Evolutionary conservation across 2,888 invertebrate species (phyloP), one percentile per base, ranked within the genome.

Genomic region (Suillia variegata): DNA sequence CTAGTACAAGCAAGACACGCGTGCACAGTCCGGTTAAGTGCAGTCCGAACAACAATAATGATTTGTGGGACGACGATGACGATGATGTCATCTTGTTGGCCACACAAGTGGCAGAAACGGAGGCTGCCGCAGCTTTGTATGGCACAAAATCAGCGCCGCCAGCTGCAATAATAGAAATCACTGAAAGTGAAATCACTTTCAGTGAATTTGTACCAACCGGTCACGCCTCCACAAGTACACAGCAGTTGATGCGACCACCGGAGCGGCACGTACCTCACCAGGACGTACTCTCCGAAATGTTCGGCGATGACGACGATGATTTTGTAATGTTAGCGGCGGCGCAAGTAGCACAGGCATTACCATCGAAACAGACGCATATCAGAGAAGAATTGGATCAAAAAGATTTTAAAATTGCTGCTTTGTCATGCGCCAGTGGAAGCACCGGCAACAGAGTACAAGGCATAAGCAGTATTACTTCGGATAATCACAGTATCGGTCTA

Each of bases 31-130:
- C 42, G 56, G 59, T 45, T 17, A 61, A 59, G 38, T 63, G 56
- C 13, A 66, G 60, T 18, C 63, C 57, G 2, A 33, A 21, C 24
- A 63, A 67, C 8, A 73, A 76, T 34, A n/a, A n/a, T n/a, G n/a
- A n/a, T n/a, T 74, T 78, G 12, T 80, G 80, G 79, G 78, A 70
- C 48, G 78, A 76, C 54, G 80, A 80, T n/a, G 80, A 80, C 52
- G 80, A 80, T 52, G 80, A 80, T 58, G 75, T 75, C 6, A 75
- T 80, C 15, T 59, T 80, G 15, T 58, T 80, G 62, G 80, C 80
- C 42, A 78, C 80, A 0, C 80, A 80, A 67, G 70, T 71, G 24
- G 77, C 76, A 15, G 80, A 80, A 57, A 70, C 70, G 15, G 64
- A 69, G 22, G 76, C 68, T 0, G 67, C 68, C 12, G 67, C 67